A percentile compares a stretch with the other conserved stretches of the same genome.
Evolutionary conservation across 2,888 invertebrate genomes (phyloP).

Genomic region (Gandaritis pyraliata): DNA sequence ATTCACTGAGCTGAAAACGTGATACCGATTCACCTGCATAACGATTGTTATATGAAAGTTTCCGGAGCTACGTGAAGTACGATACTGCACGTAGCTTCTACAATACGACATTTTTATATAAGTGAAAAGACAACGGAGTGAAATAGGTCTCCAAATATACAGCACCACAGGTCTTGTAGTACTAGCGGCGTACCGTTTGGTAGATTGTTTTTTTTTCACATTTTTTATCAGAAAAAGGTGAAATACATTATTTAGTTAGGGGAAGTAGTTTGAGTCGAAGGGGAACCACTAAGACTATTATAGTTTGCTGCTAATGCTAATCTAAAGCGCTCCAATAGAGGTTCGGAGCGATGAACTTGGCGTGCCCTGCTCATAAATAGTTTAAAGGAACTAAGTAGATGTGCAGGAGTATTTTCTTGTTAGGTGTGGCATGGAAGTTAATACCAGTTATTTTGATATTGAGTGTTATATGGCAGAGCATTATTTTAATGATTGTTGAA

Average conservation of each 20-base stretch:
- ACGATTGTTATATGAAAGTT: conserved; percentile 30
- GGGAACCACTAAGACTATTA: background rate
- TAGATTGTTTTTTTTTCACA: too few relatives aligned
- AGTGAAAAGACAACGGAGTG: background rate
- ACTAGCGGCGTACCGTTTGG: too few relatives aligned
- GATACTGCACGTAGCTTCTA: too few relatives aligned
- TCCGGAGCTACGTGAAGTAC: background rate
- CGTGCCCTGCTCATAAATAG: conserved; percentile 22
- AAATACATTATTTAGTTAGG: too few relatives aligned
- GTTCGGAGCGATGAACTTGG: conserved; percentile 28
- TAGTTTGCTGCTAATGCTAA: conserved; percentile 27
- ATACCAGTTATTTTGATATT: background rate
- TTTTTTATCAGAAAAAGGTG: too few relatives aligned
- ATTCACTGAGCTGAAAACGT: conserved; percentile 59
- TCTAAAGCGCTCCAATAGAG: conserved; percentile 22
- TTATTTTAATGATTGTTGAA: background rate
- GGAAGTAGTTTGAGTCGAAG: background rate
- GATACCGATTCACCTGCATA: conserved; percentile 47
- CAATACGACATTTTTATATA: background rate
- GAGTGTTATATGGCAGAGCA: background rate
- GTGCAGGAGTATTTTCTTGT: conserved; percentile 8
- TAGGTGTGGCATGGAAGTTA: background rate
- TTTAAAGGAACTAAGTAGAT: conserved; percentile 20
- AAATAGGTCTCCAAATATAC: background rate
- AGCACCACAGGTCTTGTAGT: too few relatives aligned